These are phyloP conservation scores for Brachionus rubens DNA, from an alignment of 1,140 invertebrate genomes.

Conservation along the genomic window DNA sequence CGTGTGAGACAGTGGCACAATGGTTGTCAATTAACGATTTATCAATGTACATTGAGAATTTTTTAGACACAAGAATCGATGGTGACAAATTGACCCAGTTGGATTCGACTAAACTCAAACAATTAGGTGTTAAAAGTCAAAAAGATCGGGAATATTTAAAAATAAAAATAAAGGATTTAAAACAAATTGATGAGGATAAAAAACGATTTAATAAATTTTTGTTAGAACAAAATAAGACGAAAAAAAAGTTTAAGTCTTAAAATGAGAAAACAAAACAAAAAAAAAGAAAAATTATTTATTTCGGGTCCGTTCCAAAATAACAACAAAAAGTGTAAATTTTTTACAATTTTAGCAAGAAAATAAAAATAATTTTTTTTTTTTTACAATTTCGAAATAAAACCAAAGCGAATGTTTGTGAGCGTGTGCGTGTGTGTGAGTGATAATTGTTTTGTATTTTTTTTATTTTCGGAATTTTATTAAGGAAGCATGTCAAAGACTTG, in stretches of 20 bases:
- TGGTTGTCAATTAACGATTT: constrained; percentile 32
- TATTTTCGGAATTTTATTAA: too few relatives aligned
- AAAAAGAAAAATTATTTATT: too few relatives aligned
- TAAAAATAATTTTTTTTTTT: too few relatives aligned
- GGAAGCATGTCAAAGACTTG: too few relatives aligned
- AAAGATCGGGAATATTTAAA: constrained; percentile 16
- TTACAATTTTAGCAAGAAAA: too few relatives aligned
- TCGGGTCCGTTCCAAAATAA: neutral
- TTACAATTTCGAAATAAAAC: too few relatives aligned
- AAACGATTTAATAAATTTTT: constrained; percentile 22
- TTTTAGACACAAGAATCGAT: constrained; percentile 25
- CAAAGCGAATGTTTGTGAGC: too few relatives aligned
- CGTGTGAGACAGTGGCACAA: constrained; percentile 16
- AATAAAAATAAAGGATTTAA: constrained; percentile 29
- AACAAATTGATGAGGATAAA: constrained; percentile 2
- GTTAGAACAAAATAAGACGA: constrained; percentile 20
- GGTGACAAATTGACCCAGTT: constrained; percentile 20
- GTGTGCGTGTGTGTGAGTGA: too few relatives aligned
- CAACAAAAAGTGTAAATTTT: constrained; percentile 45
- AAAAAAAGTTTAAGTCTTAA: constrained; percentile 35
- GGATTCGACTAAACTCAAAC: constrained; percentile 3
- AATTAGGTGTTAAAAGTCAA: constrained; percentile 12
- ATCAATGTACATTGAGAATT: neutral
- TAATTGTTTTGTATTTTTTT: too few relatives aligned
- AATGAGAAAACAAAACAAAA: neutral